phyloP scores from a whole-genome alignment of 2,797 vertebrate genomes.

The Lutra lutra region DNA sequence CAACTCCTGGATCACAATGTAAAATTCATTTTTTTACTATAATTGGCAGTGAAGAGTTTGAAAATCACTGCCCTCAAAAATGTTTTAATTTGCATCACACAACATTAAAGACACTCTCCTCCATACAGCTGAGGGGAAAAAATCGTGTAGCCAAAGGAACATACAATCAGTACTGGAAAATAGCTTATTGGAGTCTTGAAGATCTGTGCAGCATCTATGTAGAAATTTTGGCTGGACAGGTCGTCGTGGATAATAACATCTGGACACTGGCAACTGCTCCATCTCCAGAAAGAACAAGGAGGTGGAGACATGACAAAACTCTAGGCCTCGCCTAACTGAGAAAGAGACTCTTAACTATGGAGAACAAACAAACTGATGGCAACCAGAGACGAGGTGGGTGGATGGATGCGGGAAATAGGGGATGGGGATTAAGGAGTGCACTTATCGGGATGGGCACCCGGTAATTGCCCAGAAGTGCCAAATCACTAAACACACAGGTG shows the following conservation, averaged over 20 bases:
- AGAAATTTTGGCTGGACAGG: not conserved
- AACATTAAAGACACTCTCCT: conserved; percentile 8
- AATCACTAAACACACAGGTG: not conserved
- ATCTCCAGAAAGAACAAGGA: not conserved
- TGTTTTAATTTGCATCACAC: not conserved
- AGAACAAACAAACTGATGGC: not conserved
- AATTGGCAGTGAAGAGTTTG: not conserved
- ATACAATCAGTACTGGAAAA: not conserved
- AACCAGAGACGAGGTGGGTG: not conserved
- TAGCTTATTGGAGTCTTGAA: not conserved
- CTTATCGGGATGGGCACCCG: accelerated
- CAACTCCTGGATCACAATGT: not conserved
- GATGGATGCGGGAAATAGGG: too few relatives aligned
- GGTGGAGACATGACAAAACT: not conserved
- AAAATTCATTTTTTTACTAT: not conserved
- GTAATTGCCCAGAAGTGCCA: not conserved
- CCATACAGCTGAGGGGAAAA: not conserved
- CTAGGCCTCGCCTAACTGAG: not conserved
- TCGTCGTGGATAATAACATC: not conserved
- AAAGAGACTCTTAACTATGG: not conserved
- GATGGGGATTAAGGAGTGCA: not conserved
- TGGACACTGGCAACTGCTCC: not conserved
- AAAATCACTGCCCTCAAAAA: not conserved
- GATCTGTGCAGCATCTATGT: not conserved
- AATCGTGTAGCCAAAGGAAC: not conserved